These are phyloP conservation scores for Dorcus parallelipipedus DNA, from an alignment of 2,888 invertebrate genomes.

Conservation along the genomic window DNA sequence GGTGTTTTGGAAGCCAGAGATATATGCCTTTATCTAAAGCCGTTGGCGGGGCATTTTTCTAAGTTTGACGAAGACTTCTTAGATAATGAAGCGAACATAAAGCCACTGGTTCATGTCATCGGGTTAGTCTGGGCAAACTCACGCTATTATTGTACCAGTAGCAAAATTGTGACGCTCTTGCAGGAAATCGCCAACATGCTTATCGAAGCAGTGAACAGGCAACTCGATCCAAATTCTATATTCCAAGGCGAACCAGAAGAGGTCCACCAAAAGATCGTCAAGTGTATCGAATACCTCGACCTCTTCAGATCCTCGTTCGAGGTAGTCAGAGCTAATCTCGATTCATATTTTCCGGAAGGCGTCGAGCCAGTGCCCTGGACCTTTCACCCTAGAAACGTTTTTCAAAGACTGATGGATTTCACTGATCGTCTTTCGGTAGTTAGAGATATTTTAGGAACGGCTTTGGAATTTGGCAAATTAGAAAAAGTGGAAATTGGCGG, in stretches of 20 bases:
- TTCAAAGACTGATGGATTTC: conserved; percentile 64
- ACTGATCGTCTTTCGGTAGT: conserved; percentile 62
- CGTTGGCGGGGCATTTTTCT: conserved; percentile 67
- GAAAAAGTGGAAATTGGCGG: conserved; percentile 65
- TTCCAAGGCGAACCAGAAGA: conserved; percentile 75
- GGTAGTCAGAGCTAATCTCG: conserved; percentile 49
- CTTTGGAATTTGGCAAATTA: conserved; percentile 78
- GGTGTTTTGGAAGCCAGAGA: conserved; percentile 82
- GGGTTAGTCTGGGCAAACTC: conserved; percentile 86
- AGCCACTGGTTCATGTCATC: conserved; percentile 74
- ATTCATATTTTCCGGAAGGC: conserved; percentile 48
- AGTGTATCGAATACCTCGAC: conserved; percentile 35
- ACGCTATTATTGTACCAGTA: conserved; percentile 48
- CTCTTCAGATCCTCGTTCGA: conserved; percentile 47
- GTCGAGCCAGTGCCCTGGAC: conserved; percentile 68
- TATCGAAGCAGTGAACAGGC: conserved; percentile 69
- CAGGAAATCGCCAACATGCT: conserved; percentile 78
- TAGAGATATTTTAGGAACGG: conserved; percentile 68
- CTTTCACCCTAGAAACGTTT: conserved; percentile 70
- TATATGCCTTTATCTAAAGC: conserved; percentile 74
- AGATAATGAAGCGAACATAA: conserved; percentile 58
- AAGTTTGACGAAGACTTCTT: conserved; percentile 70
- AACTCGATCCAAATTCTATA: conserved; percentile 73
- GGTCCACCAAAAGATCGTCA: conserved; percentile 35
- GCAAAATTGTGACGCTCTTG: conserved; percentile 67